These are phyloP conservation scores for Ramazzottius varieornatus DNA, from an alignment of 2,888 invertebrate genomes.

Conservation along the genomic window DNA sequence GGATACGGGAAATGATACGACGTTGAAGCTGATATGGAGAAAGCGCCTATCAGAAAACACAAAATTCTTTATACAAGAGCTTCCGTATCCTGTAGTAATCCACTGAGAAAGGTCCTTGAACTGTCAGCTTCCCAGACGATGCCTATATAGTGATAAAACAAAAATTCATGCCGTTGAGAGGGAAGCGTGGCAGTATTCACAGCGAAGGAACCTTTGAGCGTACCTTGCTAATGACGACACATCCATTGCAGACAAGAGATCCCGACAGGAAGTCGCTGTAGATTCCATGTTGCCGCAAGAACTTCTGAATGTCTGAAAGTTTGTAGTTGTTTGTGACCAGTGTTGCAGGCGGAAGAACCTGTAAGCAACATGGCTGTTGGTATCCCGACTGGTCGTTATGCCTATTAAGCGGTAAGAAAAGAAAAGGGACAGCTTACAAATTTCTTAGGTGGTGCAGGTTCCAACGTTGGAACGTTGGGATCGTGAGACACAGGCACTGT, in stretches of 20 bases:
- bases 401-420: too few relatives aligned
- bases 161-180: slow-evolving; percentile 3
- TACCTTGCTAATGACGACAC: slow-evolving; percentile 59
- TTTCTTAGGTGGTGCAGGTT: slow-evolving; percentile 11
- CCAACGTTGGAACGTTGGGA: slow-evolving; percentile 12
- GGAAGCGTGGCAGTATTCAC: too few relatives aligned
- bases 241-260: slow-evolving; percentile 70
- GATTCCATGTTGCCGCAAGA: slow-evolving; percentile 40
- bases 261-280: slow-evolving; percentile 66
- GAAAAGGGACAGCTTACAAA: not conserved
- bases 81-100: slow-evolving; percentile 81
- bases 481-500: slow-evolving; percentile 8
- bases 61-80: slow-evolving; percentile 79
- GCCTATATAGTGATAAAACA: slow-evolving; percentile 33
- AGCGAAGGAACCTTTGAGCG: too few relatives aligned
- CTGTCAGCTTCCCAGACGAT: slow-evolving; percentile 63
- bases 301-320: not conserved
- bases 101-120: slow-evolving; percentile 77
- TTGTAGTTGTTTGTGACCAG: not conserved
- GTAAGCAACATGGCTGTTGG: too few relatives aligned
- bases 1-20: too few relatives aligned
- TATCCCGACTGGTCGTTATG: too few relatives aligned
- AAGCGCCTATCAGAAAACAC: slow-evolving; percentile 69
- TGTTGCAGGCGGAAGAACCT: not conserved
- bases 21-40: too few relatives aligned